Conservation (phyloP, 2,888 invertebrate species). For the Deilephila elpenor region DNA sequence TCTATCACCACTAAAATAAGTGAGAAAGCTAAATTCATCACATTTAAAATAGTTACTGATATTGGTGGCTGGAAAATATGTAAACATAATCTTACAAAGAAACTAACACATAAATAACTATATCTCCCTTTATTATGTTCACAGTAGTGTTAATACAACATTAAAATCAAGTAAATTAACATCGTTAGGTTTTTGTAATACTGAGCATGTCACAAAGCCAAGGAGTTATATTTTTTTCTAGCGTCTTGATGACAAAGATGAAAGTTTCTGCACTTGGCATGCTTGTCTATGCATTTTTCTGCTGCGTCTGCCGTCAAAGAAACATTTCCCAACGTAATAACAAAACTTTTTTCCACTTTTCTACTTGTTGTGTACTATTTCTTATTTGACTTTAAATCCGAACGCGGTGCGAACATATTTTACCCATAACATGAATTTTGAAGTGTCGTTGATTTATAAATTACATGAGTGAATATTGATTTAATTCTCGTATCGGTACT, state of each 20-base stretch:
- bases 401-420: neutral
- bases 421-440: neutral
- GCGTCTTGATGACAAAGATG: slow-evolving; percentile 27
- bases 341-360: slow-evolving; percentile 25
- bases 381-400: slow-evolving; percentile 4
- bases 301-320: slow-evolving; percentile 29
- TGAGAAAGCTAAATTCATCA: too few species aligned
- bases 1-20: too few species aligned
- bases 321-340: slow-evolving; percentile 31
- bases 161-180: too few species aligned
- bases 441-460: neutral
- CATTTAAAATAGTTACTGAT: too few species aligned
- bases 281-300: slow-evolving; percentile 24
- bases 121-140: too few species aligned
- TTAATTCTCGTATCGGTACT: neutral
- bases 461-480: neutral
- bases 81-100: too few species aligned
- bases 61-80: too few species aligned
- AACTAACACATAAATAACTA: too few species aligned
- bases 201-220: neutral
- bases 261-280: slow-evolving; percentile 28
- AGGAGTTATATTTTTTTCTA: neutral
- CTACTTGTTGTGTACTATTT: slow-evolving; percentile 2
- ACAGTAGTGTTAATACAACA: too few species aligned
- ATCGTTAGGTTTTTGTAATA: neutral